These are phyloP conservation scores for Nymphalis c-album DNA, from an alignment of 2,888 invertebrate genomes.

Conservation along the genomic window DNA sequence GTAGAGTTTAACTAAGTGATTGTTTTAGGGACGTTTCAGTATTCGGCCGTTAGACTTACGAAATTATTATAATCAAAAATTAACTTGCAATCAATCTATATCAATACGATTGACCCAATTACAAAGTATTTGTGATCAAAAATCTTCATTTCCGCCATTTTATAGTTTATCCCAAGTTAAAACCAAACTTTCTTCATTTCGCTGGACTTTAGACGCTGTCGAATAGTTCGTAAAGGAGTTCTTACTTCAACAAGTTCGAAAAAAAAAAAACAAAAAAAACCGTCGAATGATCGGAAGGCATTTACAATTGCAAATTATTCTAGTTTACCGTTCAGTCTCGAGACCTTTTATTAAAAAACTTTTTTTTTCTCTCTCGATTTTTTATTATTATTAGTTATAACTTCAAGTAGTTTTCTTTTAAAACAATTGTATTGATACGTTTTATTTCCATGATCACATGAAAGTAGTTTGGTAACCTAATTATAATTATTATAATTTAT, in stretches of 20 bases:
- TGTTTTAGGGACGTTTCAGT: too few species aligned
- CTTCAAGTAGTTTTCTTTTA: neutral
- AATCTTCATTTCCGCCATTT: constrained; percentile 10
- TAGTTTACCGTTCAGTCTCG: constrained; percentile 29
- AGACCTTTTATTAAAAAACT: constrained; percentile 36
- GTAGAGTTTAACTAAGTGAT: too few species aligned
- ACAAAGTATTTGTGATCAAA: neutral
- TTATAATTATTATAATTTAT: too few species aligned
- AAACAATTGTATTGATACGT: neutral
- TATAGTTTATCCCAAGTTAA: constrained; percentile 22
- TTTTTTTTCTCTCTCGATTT: constrained; percentile 10
- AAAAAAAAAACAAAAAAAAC: constrained; percentile 22
- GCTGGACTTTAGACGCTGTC: constrained; percentile 14
- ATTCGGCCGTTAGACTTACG: too few species aligned
- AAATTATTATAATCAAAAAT: too few species aligned
- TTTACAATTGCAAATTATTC: constrained; percentile 38
- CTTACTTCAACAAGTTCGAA: constrained; percentile 27
- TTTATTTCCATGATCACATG: too few species aligned
- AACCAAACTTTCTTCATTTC: constrained; percentile 37
- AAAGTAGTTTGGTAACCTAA: too few species aligned
- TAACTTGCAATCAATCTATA: too few species aligned
- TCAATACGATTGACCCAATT: neutral
- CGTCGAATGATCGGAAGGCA: constrained; percentile 33
- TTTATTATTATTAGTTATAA: constrained; percentile 1
- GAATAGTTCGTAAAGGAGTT: constrained; percentile 32